Percentiles rank a stretch among this genome's conserved stretches.
These are phyloP conservation scores for Linepithema humile DNA, from an alignment of 1,140 invertebrate species.

Conservation along the genomic window DNA sequence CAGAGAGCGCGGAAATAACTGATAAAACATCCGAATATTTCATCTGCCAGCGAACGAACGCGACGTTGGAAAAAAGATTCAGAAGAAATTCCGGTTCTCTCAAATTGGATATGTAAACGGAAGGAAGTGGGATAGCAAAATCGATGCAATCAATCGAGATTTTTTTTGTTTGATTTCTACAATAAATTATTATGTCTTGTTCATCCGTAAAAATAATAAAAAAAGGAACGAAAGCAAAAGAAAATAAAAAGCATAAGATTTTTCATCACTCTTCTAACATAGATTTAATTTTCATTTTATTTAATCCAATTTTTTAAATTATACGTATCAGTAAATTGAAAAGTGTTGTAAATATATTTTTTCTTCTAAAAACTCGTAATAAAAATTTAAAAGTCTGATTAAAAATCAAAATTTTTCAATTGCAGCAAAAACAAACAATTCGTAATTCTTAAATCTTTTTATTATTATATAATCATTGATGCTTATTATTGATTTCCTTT, in stretches of 20 bases:
- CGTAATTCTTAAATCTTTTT: not conserved
- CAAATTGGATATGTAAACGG: constrained; percentile 44
- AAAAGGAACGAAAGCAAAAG: not conserved
- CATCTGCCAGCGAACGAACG: constrained; percentile 19
- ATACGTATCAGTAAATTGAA: not conserved
- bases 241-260: not conserved
- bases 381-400: not conserved
- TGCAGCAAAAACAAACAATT: not conserved
- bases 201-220: not conserved
- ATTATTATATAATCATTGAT: not conserved
- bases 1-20: constrained; percentile 47
- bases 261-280: not conserved
- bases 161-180: not conserved
- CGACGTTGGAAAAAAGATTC: constrained; percentile 35
- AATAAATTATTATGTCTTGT: constrained; percentile 7
- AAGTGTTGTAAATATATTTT: not conserved
- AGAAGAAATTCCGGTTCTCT: constrained; percentile 2
- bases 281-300: constrained; percentile 17
- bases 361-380: not conserved
- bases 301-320: constrained; percentile 24
- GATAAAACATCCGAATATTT: constrained; percentile 56
- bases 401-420: not conserved
- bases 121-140: constrained; percentile 3
- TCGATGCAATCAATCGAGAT: not conserved
- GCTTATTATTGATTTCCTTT: not conserved